Evolutionary conservation across 2,113 vertebrate genomes (phyloP), one percentile per base, ranked within the genome.

Genomic region (Hystrix brachyura): DNA sequence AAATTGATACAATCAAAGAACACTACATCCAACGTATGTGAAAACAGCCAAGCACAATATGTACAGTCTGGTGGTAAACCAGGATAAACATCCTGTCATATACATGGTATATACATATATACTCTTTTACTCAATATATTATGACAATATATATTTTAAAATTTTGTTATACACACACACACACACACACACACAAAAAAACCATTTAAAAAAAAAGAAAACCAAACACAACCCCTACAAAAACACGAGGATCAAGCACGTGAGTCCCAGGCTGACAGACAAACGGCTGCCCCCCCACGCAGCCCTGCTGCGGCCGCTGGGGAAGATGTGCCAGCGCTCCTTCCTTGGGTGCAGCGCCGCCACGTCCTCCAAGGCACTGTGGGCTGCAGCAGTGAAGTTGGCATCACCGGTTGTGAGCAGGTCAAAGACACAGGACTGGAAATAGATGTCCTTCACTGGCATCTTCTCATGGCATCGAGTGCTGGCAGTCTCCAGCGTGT

Each of bases 361-460:
- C 98, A 99, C 99, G 78, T 99, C 99, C 97, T 99, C 99, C 98
- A 99, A 98, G 90, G 99, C 99, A 48, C 99, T 99, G 98, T 99
- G 99, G 59, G 99, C 99, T 0, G 99, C 99, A 14, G 99, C 98
- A 0, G 99, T 99, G 98, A 99, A 99, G 98, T 99, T 99, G 91
- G 98, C 98, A 1, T 99, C 99, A 0, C 99, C 99, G 0, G 99
- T 99, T 98, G 99, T 99, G 93, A 99, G 99, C 14, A 99, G 99
- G 97, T 99, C 99, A 81, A 99, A 99, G 38, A 99, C 98, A 25
- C 99, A 99, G 0, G 99, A 99, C 97, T 99, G 98, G 98, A 99
- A 99, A 91, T 99, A 99, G 97, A 99, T 99, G 99, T 99, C 99
- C 97, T 98, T 99, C 97, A 99, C 98, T 32, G 99, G 98, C 97